Percentiles rank a stretch among this genome's conserved stretches.
These are phyloP conservation scores for Gulo gulo DNA, from an alignment of 2,113 vertebrate species.

Conservation along the genomic window DNA sequence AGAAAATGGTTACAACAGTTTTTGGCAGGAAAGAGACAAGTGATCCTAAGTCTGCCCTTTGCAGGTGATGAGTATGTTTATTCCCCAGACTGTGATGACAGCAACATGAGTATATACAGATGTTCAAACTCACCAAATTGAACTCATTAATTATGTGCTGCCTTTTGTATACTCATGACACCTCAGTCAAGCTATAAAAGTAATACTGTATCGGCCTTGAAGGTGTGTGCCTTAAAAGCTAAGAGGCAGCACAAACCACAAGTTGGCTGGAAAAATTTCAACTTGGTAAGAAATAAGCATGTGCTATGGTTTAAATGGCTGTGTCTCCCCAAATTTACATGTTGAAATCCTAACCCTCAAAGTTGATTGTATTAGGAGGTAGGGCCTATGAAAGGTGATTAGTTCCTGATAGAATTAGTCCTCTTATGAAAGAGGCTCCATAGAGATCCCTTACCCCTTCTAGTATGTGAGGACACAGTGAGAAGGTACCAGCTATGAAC, in stretches of 20 bases:
- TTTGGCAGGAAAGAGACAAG: not conserved
- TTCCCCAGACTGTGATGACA: not conserved
- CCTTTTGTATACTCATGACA: not conserved
- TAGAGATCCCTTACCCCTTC: not conserved
- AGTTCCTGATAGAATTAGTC: not conserved
- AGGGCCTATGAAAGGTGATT: not conserved
- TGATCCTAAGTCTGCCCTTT: not conserved
- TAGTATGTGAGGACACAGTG: not conserved
- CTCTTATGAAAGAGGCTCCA: not conserved
- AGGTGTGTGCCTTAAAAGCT: not conserved
- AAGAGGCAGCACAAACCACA: not conserved
- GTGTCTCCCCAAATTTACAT: not conserved
- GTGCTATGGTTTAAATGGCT: not conserved
- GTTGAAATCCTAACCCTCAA: not conserved
- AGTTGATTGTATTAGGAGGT: not conserved
- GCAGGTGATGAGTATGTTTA: not conserved
- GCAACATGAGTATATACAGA: too few species aligned
- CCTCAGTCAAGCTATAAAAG: not conserved
- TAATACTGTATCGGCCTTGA: not conserved
- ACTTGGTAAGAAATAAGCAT: not conserved
- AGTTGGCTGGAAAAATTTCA: not conserved
- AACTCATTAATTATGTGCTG: not conserved
- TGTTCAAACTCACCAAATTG: not conserved
- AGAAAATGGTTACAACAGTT: not conserved
- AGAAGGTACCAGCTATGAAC: not conserved